Percentiles rank a stretch among this genome's conserved stretches.
These are phyloP conservation scores for Oncorhynchus clarkii DNA, from an alignment of 2,113 vertebrate genomes.

Conservation along the genomic window DNA sequence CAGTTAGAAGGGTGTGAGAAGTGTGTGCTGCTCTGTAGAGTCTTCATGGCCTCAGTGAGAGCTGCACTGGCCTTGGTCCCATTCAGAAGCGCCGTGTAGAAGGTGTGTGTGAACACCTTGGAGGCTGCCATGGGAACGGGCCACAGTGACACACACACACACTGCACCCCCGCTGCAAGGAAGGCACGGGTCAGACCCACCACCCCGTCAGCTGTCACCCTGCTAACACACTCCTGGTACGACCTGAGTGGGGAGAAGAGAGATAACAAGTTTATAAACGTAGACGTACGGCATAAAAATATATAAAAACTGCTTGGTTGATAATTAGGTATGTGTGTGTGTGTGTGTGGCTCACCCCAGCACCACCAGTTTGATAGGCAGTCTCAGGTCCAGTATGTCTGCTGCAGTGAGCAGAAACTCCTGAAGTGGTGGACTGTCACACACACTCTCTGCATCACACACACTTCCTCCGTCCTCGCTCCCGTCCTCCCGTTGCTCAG, in stretches of 20 bases:
- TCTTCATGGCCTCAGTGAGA: constrained; percentile 90
- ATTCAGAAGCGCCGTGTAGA: constrained; percentile 86
- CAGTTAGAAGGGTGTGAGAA: constrained; percentile 94
- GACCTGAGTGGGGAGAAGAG: constrained; percentile 56
- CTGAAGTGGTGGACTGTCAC: constrained; percentile 85
- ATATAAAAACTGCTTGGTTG: too few relatives aligned
- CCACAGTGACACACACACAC: constrained; percentile 91
- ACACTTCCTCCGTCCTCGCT: constrained; percentile 72
- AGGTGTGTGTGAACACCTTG: constrained; percentile 87
- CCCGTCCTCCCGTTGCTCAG: constrained; percentile 77
- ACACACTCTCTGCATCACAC: constrained; percentile 84
- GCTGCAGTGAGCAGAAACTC: constrained; percentile 94
- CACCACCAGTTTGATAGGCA: constrained; percentile 86
- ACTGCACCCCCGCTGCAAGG: constrained; percentile 88
- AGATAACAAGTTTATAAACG: too few relatives aligned
- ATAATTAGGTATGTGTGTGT: too few relatives aligned
- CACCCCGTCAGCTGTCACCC: constrained; percentile 86
- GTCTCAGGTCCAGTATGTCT: constrained; percentile 85
- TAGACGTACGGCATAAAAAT: too few relatives aligned
- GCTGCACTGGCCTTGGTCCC: constrained; percentile 87
- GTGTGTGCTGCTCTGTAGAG: constrained; percentile 86
- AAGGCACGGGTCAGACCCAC: constrained; percentile 90
- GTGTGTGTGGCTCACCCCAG: constrained; percentile 70
- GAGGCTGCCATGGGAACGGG: constrained; percentile 85
- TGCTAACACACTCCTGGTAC: constrained; percentile 85